A percentile compares a stretch with the other conserved stretches of the same genome.
Conservation (phyloP, 2,113 vertebrate species). For the Actinemys pallida region DNA sequence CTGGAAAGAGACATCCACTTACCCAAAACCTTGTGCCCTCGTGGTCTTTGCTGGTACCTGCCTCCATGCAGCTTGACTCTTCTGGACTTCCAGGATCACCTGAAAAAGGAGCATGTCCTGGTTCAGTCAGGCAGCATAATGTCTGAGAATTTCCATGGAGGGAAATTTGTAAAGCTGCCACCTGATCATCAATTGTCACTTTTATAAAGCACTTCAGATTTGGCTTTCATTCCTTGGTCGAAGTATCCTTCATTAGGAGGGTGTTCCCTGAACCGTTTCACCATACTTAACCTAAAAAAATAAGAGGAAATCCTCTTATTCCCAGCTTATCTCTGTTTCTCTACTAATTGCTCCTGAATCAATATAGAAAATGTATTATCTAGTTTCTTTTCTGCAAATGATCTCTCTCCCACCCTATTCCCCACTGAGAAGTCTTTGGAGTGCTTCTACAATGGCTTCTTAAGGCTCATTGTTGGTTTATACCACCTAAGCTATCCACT, state of each 20-base stretch:
- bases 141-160: neutral
- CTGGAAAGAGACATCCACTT: neutral
- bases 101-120: neutral
- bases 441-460: neutral
- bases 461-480: neutral
- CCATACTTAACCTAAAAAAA: neutral
- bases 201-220: neutral
- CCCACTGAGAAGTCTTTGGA: neutral
- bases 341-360: neutral
- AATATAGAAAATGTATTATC: neutral
- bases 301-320: neutral
- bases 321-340: neutral
- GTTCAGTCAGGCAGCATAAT: neutral
- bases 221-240: neutral
- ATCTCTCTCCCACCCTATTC: neutral
- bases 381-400: neutral
- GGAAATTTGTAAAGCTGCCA: rapidly evolving
- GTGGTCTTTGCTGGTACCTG: neutral
- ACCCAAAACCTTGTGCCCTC: neutral
- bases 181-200: neutral
- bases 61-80: rapidly evolving
- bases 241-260: neutral
- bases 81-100: neutral
- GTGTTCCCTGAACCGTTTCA: neutral
- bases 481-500: neutral